Conservation (phyloP, 2,888 invertebrate species). For the Oscheius sp. region DNA sequence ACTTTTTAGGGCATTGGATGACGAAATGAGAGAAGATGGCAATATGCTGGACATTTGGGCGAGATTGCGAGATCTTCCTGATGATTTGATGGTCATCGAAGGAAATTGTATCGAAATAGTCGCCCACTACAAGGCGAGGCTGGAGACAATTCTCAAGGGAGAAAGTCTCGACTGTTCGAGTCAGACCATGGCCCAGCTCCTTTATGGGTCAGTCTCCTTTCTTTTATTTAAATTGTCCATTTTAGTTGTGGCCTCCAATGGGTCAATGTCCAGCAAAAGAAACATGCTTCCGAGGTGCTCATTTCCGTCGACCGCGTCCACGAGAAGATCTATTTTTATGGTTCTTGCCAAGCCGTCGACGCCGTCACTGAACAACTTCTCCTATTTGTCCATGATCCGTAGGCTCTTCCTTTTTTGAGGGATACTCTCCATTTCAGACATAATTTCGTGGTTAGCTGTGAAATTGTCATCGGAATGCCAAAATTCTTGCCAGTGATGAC, state of each 20-base stretch:
- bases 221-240: not conserved
- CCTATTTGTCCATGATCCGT: slow-evolving; percentile 6
- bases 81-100: not conserved
- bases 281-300: not conserved
- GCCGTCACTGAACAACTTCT: not conserved
- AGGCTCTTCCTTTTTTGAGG: not conserved
- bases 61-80: not conserved
- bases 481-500: slow-evolving; percentile 9
- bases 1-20: too few relatives aligned
- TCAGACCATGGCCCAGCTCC: not conserved
- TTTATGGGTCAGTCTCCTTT: slow-evolving; percentile 19
- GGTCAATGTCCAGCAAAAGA: not conserved
- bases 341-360: not conserved
- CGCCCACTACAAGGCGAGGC: not conserved
- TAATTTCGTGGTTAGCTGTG: not conserved
- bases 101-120: not conserved
- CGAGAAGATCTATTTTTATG: slow-evolving; percentile 8
- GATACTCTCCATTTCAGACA: slow-evolving; percentile 13
- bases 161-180: not conserved
- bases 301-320: slow-evolving; percentile 21
- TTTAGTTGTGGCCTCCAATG: slow-evolving; percentile 21
- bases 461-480: slow-evolving; percentile 18
- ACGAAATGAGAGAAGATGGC: too few relatives aligned
- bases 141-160: not conserved
- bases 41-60: not conserved